phyloP scores from a whole-genome alignment of 2,797 vertebrate genomes.

The Lates japonicus region DNA sequence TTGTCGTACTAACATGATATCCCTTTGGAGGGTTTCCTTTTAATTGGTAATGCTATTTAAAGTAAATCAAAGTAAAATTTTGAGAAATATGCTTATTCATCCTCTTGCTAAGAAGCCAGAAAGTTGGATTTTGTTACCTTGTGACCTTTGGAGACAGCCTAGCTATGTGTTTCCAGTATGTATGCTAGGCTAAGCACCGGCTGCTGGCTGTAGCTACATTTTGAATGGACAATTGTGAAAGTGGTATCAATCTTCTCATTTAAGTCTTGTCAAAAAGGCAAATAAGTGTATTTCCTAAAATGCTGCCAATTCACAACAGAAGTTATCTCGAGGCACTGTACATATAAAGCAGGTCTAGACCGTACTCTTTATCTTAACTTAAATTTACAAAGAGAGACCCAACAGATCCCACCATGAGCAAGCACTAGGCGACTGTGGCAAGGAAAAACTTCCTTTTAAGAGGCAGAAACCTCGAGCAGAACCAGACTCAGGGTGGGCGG shows the following conservation, averaged over 20 bases:
- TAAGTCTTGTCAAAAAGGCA: neutral
- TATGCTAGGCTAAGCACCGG: neutral
- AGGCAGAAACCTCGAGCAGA: no score
- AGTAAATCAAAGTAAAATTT: neutral
- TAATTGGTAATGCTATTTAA: neutral
- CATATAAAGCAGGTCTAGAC: no score
- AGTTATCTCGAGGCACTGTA: no score
- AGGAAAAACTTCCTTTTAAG: no score
- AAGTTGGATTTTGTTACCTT: neutral
- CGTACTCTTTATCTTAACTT: no score
- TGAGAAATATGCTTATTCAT: neutral
- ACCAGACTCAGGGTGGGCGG: no score
- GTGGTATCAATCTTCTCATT: neutral
- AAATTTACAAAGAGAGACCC: no score
- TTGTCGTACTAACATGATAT: constrained; percentile 9
- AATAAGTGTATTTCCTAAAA: neutral
- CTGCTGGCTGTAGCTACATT: neutral
- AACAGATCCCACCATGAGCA: no score
- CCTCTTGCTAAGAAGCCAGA: neutral
- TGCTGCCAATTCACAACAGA: no score
- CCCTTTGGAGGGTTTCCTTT: neutral
- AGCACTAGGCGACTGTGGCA: no score
- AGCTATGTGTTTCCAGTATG: neutral
- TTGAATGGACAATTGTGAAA: neutral
- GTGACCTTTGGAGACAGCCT: neutral